Conservation (phyloP, 2,797 vertebrate genomes). For the Acipenser transmontanus region DNA sequence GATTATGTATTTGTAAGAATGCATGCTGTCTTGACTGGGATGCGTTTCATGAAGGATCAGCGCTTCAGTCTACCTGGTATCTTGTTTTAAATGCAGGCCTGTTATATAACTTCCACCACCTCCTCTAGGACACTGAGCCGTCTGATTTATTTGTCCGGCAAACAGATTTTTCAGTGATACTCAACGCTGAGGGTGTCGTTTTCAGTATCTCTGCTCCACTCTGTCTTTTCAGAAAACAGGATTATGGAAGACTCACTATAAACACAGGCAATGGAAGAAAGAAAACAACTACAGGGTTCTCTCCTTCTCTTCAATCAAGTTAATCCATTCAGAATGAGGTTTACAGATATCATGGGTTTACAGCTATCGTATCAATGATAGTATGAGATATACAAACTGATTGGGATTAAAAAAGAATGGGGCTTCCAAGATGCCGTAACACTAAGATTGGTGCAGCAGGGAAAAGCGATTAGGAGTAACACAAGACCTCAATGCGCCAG, state of each 20-base stretch:
- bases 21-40: too few species aligned
- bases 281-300: neutral
- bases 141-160: too few species aligned
- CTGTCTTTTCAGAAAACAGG: neutral
- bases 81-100: too few species aligned
- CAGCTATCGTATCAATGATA: constrained; percentile 38
- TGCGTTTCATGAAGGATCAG: too few species aligned
- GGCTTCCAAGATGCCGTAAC: constrained; percentile 46
- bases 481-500: constrained; percentile 30
- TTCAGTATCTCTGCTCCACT: neutral
- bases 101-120: too few species aligned
- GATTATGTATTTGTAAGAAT: too few species aligned
- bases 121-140: too few species aligned
- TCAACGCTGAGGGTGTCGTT: neutral
- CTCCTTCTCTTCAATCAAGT: neutral
- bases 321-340: constrained; percentile 7
- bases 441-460: constrained; percentile 35
- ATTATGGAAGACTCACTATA: too few species aligned
- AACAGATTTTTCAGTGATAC: neutral
- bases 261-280: neutral
- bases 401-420: constrained; percentile 50
- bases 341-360: constrained; percentile 34
- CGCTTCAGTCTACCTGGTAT: too few species aligned
- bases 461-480: constrained; percentile 50
- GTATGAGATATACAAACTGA: constrained; percentile 37